Evolutionary conservation across 2,888 invertebrate species (phyloP).

Genomic region (Autographa pulchrina): DNA sequence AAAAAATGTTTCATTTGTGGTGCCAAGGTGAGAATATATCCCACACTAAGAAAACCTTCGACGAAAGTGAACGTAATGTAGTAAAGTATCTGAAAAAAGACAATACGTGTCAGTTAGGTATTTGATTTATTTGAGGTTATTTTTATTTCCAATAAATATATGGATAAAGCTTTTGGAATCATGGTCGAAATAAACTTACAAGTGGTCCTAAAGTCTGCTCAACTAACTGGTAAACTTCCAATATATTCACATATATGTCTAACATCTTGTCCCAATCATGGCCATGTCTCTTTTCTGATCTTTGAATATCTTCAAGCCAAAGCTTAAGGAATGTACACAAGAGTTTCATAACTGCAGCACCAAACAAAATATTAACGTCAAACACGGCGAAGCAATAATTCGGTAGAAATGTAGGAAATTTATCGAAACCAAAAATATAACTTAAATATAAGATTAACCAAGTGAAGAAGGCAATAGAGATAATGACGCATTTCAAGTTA

Average conservation of each 20-base stretch:
- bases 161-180: too few species aligned
- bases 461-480: slow-evolving; percentile 5
- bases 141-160: too few species aligned
- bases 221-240: slow-evolving; percentile 23
- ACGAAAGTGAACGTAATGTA: too few species aligned
- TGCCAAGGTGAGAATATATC: too few species aligned
- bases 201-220: slow-evolving; percentile 17
- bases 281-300: not conserved
- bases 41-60: too few species aligned
- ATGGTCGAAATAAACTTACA: slow-evolving; percentile 19
- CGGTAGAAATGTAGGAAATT: not conserved
- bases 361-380: slow-evolving; percentile 24
- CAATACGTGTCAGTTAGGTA: too few species aligned
- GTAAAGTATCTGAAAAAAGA: not conserved
- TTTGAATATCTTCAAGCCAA: slow-evolving; percentile 28
- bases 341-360: slow-evolving; percentile 18
- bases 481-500: slow-evolving; percentile 23
- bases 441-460: not conserved
- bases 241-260: slow-evolving; percentile 15
- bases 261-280: slow-evolving; percentile 26
- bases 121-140: too few species aligned
- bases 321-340: slow-evolving; percentile 3
- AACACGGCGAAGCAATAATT: not conserved
- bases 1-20: too few species aligned
- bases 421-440: rapidly evolving